A percentile compares a stretch with the other conserved stretches of the same genome.
Conservation (phyloP, 2,797 vertebrate genomes). For the Pangasius krempfi region DNA sequence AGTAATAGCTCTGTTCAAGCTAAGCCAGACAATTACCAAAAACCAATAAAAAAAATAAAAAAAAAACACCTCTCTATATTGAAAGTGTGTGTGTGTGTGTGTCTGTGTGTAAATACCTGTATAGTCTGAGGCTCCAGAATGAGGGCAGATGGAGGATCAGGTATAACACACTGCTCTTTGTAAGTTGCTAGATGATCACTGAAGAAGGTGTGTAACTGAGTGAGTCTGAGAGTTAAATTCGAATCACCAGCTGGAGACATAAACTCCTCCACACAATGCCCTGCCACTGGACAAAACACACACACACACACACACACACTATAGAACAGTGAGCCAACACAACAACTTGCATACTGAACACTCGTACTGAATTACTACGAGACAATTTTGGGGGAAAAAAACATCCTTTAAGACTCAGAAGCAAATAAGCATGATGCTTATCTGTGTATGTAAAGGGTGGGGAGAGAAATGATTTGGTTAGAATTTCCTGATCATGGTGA, state of each 20-base stretch:
- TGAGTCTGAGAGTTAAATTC: slow-evolving; percentile 72
- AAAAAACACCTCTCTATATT: neutral
- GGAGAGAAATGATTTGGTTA: neutral
- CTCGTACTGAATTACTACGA: neutral
- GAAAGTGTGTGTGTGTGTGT: neutral
- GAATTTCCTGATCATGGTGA: neutral
- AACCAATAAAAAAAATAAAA: neutral
- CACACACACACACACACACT: neutral
- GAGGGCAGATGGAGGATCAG: slow-evolving; percentile 71
- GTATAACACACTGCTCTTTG: slow-evolving; percentile 69
- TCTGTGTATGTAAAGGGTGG: neutral
- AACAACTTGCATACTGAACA: neutral
- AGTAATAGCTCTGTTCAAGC: neutral
- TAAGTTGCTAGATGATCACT: slow-evolving; percentile 72
- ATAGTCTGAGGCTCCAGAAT: slow-evolving; percentile 50
- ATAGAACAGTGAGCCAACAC: neutral
- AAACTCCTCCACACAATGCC: slow-evolving; percentile 60
- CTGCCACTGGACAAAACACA: slow-evolving; percentile 38
- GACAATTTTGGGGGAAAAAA: neutral
- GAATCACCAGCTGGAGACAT: slow-evolving; percentile 69
- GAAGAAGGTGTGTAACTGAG: slow-evolving; percentile 79
- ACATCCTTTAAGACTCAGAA: neutral
- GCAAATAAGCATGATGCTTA: neutral
- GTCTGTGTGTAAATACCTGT: slow-evolving; percentile 46
- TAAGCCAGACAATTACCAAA: neutral